phyloP scores from a whole-genome alignment of 1,140 invertebrate genomes.

The Cherax destructor region DNA sequence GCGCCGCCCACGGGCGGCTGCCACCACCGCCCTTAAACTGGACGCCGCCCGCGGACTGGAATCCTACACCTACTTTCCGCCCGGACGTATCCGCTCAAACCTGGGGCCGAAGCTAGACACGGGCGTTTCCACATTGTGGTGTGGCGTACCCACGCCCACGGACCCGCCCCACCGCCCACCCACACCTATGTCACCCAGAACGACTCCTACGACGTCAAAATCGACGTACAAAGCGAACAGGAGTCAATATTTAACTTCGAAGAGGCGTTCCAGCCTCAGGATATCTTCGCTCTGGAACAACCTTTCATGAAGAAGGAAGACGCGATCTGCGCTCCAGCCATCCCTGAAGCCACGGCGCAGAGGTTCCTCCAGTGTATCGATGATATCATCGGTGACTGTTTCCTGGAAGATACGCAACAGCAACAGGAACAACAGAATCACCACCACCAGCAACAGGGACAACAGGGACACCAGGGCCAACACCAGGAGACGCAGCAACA shows the following conservation, averaged over 20 bases:
- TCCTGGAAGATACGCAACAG: constrained; percentile 22
- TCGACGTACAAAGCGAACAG: not conserved
- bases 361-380: constrained; percentile 54
- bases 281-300: constrained; percentile 86
- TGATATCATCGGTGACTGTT: constrained; percentile 51
- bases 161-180: not conserved
- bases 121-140: not conserved
- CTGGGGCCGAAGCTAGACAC: not conserved
- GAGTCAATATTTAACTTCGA: constrained; percentile 55
- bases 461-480: no score
- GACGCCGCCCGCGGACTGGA: not conserved
- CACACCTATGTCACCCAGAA: not conserved
- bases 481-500: no score
- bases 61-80: not conserved
- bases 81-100: not conserved
- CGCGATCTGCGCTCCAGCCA: not conserved
- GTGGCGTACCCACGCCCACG: not conserved
- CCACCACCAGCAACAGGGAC: no score
- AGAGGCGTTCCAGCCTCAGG: constrained; percentile 82
- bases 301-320: constrained; percentile 78
- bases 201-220: not conserved
- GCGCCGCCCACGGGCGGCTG: not conserved
- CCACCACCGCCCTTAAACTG: not conserved
- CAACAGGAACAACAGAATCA: not conserved
- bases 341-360: constrained; percentile 48